These are phyloP conservation scores for Arion vulgaris DNA, from an alignment of 1,140 invertebrate genomes.

Conservation along the genomic window DNA sequence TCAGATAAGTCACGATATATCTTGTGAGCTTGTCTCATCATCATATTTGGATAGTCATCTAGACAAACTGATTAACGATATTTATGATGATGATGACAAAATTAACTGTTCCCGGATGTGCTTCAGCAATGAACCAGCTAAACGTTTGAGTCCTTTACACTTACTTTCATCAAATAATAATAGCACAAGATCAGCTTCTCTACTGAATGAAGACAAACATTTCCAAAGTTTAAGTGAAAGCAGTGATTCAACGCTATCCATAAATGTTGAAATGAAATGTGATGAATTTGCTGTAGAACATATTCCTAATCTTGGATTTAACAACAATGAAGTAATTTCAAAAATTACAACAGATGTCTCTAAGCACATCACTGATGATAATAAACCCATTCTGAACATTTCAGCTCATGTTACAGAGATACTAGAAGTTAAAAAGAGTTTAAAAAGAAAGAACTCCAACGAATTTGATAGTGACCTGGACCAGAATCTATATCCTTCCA, in stretches of 20 bases:
- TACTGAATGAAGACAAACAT: not conserved
- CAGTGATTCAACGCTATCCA: not conserved
- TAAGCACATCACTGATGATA: too few species aligned
- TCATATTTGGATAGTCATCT: constrained; percentile 1
- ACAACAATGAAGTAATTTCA: not conserved
- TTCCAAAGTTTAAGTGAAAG: not conserved
- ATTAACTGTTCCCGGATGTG: not conserved
- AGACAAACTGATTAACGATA: not conserved
- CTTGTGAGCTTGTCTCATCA: not conserved
- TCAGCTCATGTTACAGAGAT: not conserved
- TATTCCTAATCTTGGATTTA: not conserved
- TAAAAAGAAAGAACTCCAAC: not conserved
- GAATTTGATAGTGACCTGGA: not conserved
- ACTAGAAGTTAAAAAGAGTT: not conserved
- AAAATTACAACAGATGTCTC: not conserved
- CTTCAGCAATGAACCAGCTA: not conserved
- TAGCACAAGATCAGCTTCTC: not conserved
- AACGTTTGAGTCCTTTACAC: not conserved
- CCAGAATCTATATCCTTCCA: not conserved
- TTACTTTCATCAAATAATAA: not conserved
- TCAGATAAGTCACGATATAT: not conserved
- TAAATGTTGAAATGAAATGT: not conserved
- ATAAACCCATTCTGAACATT: not conserved
- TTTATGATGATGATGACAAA: not conserved
- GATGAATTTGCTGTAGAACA: not conserved